These are phyloP conservation scores for Leuctra nigra DNA, from an alignment of 2,888 invertebrate genomes.

Conservation along the genomic window DNA sequence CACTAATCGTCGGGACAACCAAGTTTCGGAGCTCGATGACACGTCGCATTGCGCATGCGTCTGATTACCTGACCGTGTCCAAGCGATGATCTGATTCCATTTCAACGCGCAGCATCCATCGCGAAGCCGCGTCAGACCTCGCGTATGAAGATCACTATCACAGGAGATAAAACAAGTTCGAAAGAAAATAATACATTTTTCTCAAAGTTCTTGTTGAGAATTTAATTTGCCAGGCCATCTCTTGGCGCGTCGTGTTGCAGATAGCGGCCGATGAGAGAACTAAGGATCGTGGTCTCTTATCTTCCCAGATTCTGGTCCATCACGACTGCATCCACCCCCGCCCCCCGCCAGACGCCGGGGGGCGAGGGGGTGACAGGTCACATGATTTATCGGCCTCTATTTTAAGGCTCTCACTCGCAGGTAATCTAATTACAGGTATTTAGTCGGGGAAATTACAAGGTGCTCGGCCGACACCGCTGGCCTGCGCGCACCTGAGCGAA, in stretches of 20 bases:
- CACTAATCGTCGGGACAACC: no score
- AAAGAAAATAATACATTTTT: no score
- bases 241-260: neutral
- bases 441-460: constrained; percentile 26
- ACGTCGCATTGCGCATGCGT: no score
- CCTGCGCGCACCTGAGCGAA: neutral
- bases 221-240: no score
- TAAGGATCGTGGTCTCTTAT: neutral
- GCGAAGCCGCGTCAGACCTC: no score
- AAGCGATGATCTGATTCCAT: no score
- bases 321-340: neutral
- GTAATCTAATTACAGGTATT: constrained; percentile 28
- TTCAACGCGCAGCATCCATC: no score
- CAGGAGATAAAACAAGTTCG: no score
- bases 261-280: neutral
- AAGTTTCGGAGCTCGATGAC: no score
- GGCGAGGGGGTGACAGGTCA: constrained; percentile 20
- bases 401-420: constrained; percentile 22
- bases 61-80: no score
- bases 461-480: constrained; percentile 9
- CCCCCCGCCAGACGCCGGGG: neutral
- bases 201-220: no score
- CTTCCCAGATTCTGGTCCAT: neutral
- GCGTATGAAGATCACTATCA: no score
- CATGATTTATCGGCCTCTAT: constrained; percentile 26